Evolutionary conservation across 1,140 invertebrate species (phyloP).

Genomic region (Planococcus citri): DNA sequence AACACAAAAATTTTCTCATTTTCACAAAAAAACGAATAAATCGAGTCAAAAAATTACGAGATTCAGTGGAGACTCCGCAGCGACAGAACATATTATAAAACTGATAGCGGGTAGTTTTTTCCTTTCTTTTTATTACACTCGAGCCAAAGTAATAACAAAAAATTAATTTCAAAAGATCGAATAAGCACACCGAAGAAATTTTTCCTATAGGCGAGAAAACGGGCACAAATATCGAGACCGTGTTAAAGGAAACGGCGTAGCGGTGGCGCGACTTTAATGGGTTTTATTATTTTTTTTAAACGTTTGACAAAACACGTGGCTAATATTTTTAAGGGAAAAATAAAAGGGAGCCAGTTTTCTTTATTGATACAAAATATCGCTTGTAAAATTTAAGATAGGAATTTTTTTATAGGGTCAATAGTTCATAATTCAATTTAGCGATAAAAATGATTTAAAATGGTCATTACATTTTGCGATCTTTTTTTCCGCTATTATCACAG

Average conservation of each 20-base stretch:
- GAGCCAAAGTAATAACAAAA: neutral
- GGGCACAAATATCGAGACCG: neutral
- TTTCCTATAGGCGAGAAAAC: neutral
- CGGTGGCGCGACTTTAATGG: neutral
- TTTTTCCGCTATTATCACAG: too few species aligned
- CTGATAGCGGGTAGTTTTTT: too few species aligned
- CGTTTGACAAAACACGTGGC: neutral
- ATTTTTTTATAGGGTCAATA: slow-evolving; percentile 8
- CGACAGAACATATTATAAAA: too few species aligned
- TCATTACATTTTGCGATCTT: neutral
- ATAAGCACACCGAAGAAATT: neutral
- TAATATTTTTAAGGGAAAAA: neutral
- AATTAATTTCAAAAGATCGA: neutral
- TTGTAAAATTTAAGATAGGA: neutral
- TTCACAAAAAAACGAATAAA: too few species aligned
- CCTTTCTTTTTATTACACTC: too few species aligned
- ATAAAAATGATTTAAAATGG: neutral
- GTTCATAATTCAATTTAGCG: neutral
- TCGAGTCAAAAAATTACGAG: too few species aligned
- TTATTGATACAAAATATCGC: slow-evolving; percentile 4
- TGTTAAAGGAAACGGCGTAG: neutral
- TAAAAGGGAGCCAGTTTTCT: neutral
- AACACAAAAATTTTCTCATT: too few species aligned
- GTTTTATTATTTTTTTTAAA: slow-evolving; percentile 8
- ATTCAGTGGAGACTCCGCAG: too few species aligned